Percentiles rank a stretch among this genome's conserved stretches.
phyloP scores from a whole-genome alignment of 1,140 invertebrate genomes.

The Microplitis mediator region DNA sequence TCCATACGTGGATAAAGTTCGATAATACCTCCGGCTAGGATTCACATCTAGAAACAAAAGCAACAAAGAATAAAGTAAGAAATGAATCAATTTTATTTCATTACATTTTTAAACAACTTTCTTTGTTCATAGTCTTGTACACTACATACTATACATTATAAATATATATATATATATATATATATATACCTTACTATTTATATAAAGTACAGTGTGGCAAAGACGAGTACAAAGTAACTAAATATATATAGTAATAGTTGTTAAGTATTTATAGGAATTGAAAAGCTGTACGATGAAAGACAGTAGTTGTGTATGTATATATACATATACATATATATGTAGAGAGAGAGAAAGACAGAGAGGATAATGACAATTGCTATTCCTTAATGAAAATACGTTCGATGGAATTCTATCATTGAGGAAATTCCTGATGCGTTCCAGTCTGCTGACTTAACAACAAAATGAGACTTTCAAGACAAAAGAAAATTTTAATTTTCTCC shows the following conservation, averaged over 20 bases:
- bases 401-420: constrained; percentile 28
- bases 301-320: no score
- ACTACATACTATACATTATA: no score
- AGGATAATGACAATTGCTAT: constrained; percentile 17
- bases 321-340: no score
- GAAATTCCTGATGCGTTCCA: not conserved
- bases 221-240: no score
- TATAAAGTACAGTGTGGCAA: no score
- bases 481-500: not conserved
- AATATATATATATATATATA: no score
- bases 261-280: no score
- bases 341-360: no score
- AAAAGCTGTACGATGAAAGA: no score
- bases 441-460: not conserved
- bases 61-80: constrained; percentile 1
- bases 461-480: constrained; percentile 1
- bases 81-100: constrained; percentile 27
- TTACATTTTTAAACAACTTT: not conserved
- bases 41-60: constrained; percentile 36
- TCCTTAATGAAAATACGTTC: constrained; percentile 33
- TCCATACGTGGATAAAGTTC: constrained; percentile 35
- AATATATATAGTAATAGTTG: no score
- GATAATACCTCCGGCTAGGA: constrained; percentile 33
- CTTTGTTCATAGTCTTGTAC: not conserved
- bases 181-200: no score